Percentiles rank a stretch among this genome's conserved stretches.
phyloP scores from a whole-genome alignment of 2,888 invertebrate species.

The Epistrophe grossulariae region DNA sequence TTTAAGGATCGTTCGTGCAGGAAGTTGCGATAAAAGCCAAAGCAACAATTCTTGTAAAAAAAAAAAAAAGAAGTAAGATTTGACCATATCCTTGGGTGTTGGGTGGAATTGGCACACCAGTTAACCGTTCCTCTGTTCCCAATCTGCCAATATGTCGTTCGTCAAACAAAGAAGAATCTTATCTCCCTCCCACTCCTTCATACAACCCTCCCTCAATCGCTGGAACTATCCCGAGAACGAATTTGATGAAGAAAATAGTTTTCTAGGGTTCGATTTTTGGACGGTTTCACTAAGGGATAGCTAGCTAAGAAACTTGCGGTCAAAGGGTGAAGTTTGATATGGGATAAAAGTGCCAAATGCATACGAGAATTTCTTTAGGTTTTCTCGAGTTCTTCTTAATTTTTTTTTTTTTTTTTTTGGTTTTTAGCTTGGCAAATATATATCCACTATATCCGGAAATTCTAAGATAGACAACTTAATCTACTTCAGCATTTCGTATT shows the following conservation, averaged over 20 bases:
- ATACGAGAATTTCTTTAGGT: conserved; percentile 35
- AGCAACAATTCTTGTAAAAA: conserved; percentile 42
- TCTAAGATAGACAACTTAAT: conserved; percentile 67
- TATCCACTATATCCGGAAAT: conserved; percentile 6
- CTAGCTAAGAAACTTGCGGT: conserved; percentile 45
- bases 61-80: conserved; percentile 28
- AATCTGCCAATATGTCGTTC: conserved; percentile 67
- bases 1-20: conserved; percentile 33
- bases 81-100: conserved; percentile 44
- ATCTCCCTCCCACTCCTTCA: neutral
- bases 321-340: conserved; percentile 40
- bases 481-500: conserved; percentile 46
- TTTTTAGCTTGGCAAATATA: neutral
- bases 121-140: conserved; percentile 20
- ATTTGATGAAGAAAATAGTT: conserved; percentile 57
- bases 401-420: neutral
- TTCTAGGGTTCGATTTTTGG: conserved; percentile 55
- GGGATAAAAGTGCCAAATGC: conserved; percentile 61
- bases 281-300: conserved; percentile 21
- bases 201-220: neutral
- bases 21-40: conserved; percentile 43
- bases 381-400: neutral
- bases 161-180: conserved; percentile 51
- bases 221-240: neutral
- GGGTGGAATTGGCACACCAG: conserved; percentile 10